Base-by-base conservation (phyloP, 2,113 vertebrate species). In the Coptodon bakossiorum region DNA sequence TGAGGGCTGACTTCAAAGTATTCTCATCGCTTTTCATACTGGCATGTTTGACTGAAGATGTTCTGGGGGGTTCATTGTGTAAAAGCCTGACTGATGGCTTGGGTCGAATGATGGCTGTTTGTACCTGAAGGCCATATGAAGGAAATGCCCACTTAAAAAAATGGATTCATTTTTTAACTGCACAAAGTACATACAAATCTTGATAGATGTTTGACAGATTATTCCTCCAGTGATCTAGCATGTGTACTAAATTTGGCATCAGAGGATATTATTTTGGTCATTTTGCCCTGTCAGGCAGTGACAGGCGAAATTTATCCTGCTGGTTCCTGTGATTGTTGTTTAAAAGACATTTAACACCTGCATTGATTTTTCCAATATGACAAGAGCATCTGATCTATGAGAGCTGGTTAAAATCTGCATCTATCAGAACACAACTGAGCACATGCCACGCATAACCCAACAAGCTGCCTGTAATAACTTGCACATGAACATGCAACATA, bases 41-140 rank as follows among this genome's bases (percentile, higher is more conserved):
- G 87, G 6, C 88, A 82, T 84, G 56, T 95, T 91, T 95, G 91
- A 94, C 90, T 85, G 85, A 90, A 52, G 79, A 83, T 88, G 81
- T 86, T 86, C 54, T 90, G 79, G 38, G 36, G 54, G 86, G 81
- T 66, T 85, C 81, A 85, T 66, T 90, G 76, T 83, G 52, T 89
- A 45, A 53, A 78, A 84, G 73, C 53, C 78, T 90, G 84, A 89
- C 80, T 87, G 85, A 88, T 93, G 90, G 84, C 79, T 86, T 84
- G 76, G 81, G 83, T 84, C 59, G 19, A 61, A 34, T 71, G 79
- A 61, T 78, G 78, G 43, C 29, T 85, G 52, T 80, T 81, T 71
- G 71, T 68, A 38, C 85, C 9, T 84, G 76, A 86, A 85, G 81
- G 54, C 85, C 68, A 80, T 84, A 90, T 66, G 52, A 17, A 29